These are phyloP conservation scores for Pelusios castaneus DNA, from an alignment of 2,113 vertebrate genomes.

Conservation along the genomic window DNA sequence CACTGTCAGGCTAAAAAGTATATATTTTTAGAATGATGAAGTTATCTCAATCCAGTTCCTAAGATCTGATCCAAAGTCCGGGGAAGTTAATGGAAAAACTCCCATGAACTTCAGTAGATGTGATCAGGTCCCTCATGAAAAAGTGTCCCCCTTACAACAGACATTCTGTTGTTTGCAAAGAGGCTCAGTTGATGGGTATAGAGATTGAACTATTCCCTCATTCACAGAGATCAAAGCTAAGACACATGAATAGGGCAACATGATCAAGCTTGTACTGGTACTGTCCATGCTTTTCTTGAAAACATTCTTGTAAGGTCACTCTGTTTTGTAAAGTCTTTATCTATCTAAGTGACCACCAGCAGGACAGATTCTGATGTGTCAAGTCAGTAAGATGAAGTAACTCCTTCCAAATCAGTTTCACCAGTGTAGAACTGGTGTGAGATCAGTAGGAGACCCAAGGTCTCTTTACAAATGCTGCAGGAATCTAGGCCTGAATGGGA, in stretches of 20 bases:
- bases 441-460: neutral
- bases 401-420: neutral
- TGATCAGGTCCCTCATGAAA: neutral
- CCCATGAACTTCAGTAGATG: neutral
- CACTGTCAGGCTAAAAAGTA: neutral
- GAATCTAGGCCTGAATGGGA: neutral
- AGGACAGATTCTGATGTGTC: neutral
- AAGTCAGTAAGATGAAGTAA: neutral
- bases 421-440: neutral
- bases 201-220: neutral
- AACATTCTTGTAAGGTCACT: neutral
- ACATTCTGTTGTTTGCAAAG: neutral
- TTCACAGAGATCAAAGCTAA: neutral
- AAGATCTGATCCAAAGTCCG: neutral
- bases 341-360: neutral
- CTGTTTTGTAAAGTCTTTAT: constrained; percentile 6
- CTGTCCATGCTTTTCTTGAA: neutral
- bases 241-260: neutral
- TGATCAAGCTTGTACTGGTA: neutral
- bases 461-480: neutral
- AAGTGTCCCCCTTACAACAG: neutral
- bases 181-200: neutral
- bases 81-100: neutral
- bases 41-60: neutral
- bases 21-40: constrained; percentile 13